Conservation (phyloP, 2,888 invertebrate species). For the Lysandra coridon region DNA sequence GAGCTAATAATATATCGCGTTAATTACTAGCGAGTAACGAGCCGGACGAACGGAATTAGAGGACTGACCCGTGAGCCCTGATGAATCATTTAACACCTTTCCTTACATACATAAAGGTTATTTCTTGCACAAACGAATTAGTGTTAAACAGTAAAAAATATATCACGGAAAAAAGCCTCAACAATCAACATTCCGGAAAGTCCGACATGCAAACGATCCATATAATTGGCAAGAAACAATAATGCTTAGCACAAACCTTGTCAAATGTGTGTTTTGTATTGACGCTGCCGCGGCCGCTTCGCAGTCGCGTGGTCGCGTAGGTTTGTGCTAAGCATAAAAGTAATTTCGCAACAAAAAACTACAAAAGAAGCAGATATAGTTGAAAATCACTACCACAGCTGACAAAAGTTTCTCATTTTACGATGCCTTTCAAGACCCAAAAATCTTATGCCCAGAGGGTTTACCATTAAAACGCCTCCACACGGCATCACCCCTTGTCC, state of each 20-base stretch:
- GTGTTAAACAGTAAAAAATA: not conserved
- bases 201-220: too few species aligned
- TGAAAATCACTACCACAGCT: not conserved
- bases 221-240: too few species aligned
- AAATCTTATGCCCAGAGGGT: not conserved
- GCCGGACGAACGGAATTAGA: not conserved
- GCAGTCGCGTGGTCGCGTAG: too few species aligned
- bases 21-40: slow-evolving; percentile 13
- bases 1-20: not conserved
- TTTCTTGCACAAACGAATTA: not conserved
- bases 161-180: not conserved
- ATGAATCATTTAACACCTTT: not conserved
- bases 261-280: too few species aligned
- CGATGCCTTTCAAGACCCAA: not conserved
- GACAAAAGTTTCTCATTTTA: not conserved
- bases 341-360: too few species aligned
- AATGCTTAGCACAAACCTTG: too few species aligned
- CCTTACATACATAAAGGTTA: not conserved
- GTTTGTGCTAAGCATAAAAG: too few species aligned
- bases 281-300: too few species aligned
- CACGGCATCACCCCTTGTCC: not conserved
- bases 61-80: not conserved
- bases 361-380: too few species aligned
- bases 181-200: not conserved
- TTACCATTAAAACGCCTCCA: not conserved